A percentile compares a stretch with the other conserved stretches of the same genome.
These are phyloP conservation scores for Monodelphis domestica DNA, from an alignment of 2,797 vertebrate species.

Conservation along the genomic window DNA sequence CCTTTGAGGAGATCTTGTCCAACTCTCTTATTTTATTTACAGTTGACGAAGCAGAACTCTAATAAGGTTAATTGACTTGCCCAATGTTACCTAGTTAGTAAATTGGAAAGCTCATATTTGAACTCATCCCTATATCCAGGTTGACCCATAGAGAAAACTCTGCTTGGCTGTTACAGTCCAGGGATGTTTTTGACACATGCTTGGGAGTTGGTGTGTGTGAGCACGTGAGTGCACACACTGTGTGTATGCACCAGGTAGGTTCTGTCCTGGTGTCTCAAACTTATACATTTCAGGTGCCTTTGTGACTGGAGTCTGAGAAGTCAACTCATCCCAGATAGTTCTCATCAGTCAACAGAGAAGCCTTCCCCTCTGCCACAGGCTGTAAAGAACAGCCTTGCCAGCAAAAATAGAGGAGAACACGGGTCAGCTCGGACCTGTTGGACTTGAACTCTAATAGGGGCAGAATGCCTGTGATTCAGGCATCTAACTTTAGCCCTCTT, in stretches of 20 bases:
- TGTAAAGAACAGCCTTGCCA: background rate
- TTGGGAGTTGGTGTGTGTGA: background rate
- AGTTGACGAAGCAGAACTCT: conserved; percentile 10
- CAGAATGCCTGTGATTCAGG: background rate
- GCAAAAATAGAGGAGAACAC: background rate
- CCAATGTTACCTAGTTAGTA: background rate
- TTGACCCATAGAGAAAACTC: background rate
- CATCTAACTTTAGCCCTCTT: background rate
- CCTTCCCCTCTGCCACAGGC: background rate
- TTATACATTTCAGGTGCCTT: background rate
- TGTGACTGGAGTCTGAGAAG: background rate
- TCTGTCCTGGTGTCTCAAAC: background rate
- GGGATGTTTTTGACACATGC: background rate
- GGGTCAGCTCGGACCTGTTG: background rate
- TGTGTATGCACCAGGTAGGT: background rate
- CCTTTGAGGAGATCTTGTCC: background rate
- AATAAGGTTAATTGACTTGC: background rate
- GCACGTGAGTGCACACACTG: background rate
- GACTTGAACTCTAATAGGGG: background rate
- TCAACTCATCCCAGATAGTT: background rate
- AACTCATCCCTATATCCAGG: background rate
- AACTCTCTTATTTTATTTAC: background rate
- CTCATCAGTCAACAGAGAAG: background rate
- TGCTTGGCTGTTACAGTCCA: background rate
- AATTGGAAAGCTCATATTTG: background rate